Evolutionary conservation across 2,888 invertebrate genomes (phyloP).

Genomic region (Candidula unifasciata): DNA sequence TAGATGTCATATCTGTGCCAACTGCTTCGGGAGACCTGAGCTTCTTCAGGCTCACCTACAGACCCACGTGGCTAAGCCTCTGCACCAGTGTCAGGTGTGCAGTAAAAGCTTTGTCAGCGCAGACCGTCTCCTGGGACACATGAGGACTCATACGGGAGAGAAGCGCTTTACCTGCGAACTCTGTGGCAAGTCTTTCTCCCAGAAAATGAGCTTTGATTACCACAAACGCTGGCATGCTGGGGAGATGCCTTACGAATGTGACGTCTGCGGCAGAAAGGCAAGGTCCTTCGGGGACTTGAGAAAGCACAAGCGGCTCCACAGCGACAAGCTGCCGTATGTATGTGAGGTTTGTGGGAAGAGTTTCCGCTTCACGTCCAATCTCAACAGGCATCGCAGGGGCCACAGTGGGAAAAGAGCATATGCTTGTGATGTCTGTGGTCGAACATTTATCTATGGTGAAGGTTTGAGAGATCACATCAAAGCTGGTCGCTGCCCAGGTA

Average conservation of each 20-base stretch:
- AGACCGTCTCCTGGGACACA: background rate
- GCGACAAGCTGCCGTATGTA: conserved; percentile 26
- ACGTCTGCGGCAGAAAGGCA: conserved; percentile 9
- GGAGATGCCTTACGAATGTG: conserved; percentile 25
- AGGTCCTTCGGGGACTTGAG: conserved; percentile 1
- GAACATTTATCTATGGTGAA: conserved; percentile 6
- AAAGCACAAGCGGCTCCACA: conserved; percentile 26
- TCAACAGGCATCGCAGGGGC: background rate
- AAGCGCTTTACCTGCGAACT: conserved; percentile 13
- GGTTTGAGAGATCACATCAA: conserved; percentile 9
- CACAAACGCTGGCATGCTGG: conserved; percentile 21
- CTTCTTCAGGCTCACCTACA: background rate
- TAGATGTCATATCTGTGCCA: conserved; percentile 27
- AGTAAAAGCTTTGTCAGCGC: background rate
- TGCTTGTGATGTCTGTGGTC: conserved; percentile 26
- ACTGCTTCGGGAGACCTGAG: background rate
- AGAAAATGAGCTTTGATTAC: background rate
- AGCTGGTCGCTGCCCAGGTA: conserved; percentile 16
- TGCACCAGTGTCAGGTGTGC: background rate
- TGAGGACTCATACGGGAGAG: conserved; percentile 27
- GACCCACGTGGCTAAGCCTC: background rate
- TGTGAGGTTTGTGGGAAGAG: conserved; percentile 16
- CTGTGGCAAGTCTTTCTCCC: conserved; percentile 6
- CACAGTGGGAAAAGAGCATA: conserved; percentile 25
- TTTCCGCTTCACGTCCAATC: background rate